Evolutionary conservation across 2,113 vertebrate genomes (phyloP).

Genomic region (Colius striatus): DNA sequence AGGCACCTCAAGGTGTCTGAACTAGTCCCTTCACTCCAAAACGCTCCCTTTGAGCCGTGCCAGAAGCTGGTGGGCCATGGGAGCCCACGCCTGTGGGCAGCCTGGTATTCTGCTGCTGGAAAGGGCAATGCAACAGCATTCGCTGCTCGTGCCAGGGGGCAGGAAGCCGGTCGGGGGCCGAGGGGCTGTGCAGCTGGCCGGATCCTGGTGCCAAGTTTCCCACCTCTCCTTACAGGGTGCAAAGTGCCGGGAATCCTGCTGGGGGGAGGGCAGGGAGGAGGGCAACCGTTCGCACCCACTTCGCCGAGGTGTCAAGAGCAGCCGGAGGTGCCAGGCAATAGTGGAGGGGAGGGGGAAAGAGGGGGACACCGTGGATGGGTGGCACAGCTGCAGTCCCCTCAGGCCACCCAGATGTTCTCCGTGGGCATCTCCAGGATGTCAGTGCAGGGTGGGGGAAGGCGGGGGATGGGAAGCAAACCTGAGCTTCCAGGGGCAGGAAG

Average conservation of each 20-base stretch:
- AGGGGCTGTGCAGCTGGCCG: conserved; percentile 27
- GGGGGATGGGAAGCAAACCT: not conserved
- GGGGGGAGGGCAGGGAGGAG: not conserved
- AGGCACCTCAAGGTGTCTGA: not conserved
- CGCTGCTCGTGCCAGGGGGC: not conserved
- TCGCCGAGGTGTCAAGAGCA: conserved; percentile 14
- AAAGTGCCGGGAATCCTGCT: conserved; percentile 44
- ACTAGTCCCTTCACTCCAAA: not conserved
- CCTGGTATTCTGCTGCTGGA: not conserved
- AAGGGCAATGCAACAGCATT: not conserved
- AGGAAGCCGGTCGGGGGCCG: not conserved
- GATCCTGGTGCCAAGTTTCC: conserved; percentile 46
- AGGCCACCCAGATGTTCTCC: not conserved
- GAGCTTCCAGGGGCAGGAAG: not conserved
- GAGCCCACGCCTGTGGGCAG: not conserved
- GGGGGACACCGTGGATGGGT: not conserved
- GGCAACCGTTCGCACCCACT: conserved; percentile 48
- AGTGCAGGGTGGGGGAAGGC: not conserved
- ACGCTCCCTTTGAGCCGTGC: not conserved
- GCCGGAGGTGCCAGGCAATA: not conserved
- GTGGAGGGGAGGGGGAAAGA: too few relatives aligned
- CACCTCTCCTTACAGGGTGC: conserved; percentile 61
- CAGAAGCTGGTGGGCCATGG: not conserved
- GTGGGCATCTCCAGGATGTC: not conserved
- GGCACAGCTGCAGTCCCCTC: not conserved